Conservation (phyloP, 2,113 vertebrate genomes). For the Galeopterus variegatus region DNA sequence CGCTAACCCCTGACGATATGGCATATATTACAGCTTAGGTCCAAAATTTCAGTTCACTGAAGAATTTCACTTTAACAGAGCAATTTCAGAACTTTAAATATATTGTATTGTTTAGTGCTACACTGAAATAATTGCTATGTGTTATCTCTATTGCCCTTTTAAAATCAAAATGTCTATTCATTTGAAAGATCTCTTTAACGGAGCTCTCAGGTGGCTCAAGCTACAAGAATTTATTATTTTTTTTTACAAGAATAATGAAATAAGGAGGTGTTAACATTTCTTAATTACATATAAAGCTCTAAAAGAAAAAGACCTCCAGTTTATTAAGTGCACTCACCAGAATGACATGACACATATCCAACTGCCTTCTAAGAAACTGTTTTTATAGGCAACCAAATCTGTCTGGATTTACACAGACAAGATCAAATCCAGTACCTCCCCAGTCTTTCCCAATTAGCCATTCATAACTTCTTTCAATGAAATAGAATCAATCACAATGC, state of each 20-base stretch:
- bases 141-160: not conserved
- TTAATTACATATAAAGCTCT: not conserved
- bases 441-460: slow-evolving; percentile 11
- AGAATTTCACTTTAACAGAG: slow-evolving; percentile 32
- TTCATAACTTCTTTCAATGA: slow-evolving; percentile 13
- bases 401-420: slow-evolving; percentile 8
- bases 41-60: slow-evolving; percentile 2
- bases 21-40: not conserved
- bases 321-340: not conserved
- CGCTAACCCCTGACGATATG: not conserved
- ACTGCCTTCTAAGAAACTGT: not conserved
- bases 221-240: not conserved
- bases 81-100: slow-evolving; percentile 29
- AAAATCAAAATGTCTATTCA: slow-evolving; percentile 28
- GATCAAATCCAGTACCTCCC: not conserved
- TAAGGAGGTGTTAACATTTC: slow-evolving; percentile 39
- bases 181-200: slow-evolving; percentile 52
- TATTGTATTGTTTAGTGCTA: slow-evolving; percentile 21
- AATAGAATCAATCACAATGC: slow-evolving; percentile 6
- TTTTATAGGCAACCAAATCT: slow-evolving; percentile 6
- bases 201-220: not conserved
- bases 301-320: slow-evolving; percentile 39
- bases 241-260: slow-evolving; percentile 26
- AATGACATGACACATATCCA: not conserved
- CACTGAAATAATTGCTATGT: not conserved